phyloP scores from a whole-genome alignment of 92 coral and sea anemone genomes.

The Muricea muricata region DNA sequence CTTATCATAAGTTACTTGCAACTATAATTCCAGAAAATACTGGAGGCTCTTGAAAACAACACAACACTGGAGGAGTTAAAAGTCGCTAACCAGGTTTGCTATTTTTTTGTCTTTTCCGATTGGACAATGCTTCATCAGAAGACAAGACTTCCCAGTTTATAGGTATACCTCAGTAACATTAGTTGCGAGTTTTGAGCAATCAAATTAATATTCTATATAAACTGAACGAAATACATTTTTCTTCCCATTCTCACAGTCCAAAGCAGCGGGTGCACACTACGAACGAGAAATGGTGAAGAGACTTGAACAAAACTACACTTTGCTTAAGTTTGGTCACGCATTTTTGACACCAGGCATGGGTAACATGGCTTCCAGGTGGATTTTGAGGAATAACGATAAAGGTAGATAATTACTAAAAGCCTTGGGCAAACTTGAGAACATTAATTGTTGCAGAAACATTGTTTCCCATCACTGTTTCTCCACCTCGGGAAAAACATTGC shows the following conservation, averaged over 20 bases:
- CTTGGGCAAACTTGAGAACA: no score
- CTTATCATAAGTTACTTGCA: not conserved
- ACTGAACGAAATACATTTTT: no score
- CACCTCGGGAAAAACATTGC: no score
- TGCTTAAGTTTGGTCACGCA: conserved; percentile 37
- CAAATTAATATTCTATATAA: no score
- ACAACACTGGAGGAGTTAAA: conserved; percentile 27
- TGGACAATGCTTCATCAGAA: no score
- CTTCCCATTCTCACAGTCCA: conserved; percentile 24
- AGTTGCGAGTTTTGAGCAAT: no score
- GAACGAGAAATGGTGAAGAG: conserved; percentile 40
- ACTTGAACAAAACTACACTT: conserved; percentile 13
- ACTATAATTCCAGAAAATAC: not conserved
- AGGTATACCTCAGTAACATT: no score
- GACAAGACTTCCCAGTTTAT: no score
- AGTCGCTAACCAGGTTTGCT: conserved; percentile 41
- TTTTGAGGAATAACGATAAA: conserved; percentile 28
- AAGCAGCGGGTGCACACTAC: conserved; percentile 27
- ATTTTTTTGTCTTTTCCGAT: no score
- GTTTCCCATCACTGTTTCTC: no score
- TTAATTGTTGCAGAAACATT: no score
- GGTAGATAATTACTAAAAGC: no score
- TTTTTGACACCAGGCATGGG: conserved; percentile 41
- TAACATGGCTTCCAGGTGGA: conserved; percentile 25
- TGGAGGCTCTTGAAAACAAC: conserved; percentile 32